Evolutionary conservation across 2,888 invertebrate genomes (phyloP).

Genomic region (Tetanocera ferruginea): DNA sequence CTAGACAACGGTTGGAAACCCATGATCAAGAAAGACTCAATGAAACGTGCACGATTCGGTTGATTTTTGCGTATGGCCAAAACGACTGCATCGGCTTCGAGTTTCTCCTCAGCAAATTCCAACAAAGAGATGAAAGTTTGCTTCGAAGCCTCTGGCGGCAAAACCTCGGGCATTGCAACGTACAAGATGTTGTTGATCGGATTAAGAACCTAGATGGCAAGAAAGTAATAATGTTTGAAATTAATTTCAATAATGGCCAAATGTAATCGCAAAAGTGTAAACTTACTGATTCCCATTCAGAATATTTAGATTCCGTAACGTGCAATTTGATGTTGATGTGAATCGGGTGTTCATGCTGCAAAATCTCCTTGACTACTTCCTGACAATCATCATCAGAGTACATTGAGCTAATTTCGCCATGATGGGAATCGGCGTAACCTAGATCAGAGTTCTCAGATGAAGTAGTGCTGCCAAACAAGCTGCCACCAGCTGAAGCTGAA

Average conservation of each 20-base stretch:
- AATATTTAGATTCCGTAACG: slow-evolving; percentile 82
- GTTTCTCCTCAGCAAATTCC: slow-evolving; percentile 95
- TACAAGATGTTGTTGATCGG: slow-evolving; percentile 80
- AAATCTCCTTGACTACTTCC: slow-evolving; percentile 75
- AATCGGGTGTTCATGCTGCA: slow-evolving; percentile 78
- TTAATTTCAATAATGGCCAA: neutral
- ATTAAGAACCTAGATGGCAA: slow-evolving; percentile 61
- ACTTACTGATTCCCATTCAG: slow-evolving; percentile 87
- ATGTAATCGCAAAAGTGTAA: neutral
- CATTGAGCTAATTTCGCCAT: slow-evolving; percentile 64
- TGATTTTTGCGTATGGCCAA: slow-evolving; percentile 87
- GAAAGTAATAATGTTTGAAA: slow-evolving; percentile 24
- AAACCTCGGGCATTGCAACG: slow-evolving; percentile 88
- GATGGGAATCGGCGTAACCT: slow-evolving; percentile 60
- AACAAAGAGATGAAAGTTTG: slow-evolving; percentile 94
- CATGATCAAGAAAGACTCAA: slow-evolving; percentile 97
- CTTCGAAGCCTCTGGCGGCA: slow-evolving; percentile 92
- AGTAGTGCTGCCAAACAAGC: slow-evolving; percentile 55
- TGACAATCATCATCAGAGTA: slow-evolving; percentile 69
- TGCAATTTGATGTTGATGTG: slow-evolving; percentile 83
- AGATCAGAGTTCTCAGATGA: slow-evolving; percentile 68
- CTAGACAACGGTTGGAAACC: slow-evolving; percentile 92
- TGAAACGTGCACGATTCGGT: slow-evolving; percentile 85
- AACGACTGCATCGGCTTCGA: slow-evolving; percentile 84
- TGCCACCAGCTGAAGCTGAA: slow-evolving; percentile 67